These are phyloP conservation scores for Psittacula derbiana DNA, from an alignment of 2,797 vertebrate genomes.

Conservation along the genomic window DNA sequence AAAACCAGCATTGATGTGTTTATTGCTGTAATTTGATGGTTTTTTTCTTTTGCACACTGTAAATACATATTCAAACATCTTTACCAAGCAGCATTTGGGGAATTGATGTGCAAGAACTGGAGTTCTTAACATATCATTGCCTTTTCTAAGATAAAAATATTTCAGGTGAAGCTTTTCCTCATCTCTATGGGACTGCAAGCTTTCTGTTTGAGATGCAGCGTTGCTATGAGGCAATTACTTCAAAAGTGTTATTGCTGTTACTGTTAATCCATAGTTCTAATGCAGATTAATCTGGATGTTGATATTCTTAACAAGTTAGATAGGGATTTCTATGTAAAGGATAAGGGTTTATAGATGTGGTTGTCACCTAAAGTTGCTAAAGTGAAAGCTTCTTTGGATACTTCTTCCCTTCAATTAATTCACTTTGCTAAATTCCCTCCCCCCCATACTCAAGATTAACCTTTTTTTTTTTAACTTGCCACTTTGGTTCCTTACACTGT, in stretches of 20 bases:
- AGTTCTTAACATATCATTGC: neutral
- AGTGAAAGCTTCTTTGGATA: neutral
- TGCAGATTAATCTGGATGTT: neutral
- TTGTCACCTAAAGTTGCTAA: neutral
- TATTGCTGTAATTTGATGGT: neutral
- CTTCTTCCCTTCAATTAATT: neutral
- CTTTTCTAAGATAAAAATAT: neutral
- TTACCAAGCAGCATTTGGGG: neutral
- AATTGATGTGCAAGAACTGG: neutral
- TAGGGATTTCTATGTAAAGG: neutral
- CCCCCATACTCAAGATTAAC: neutral
- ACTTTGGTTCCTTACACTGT: neutral
- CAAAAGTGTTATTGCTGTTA: neutral
- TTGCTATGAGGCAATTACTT: neutral
- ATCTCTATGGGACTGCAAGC: neutral
- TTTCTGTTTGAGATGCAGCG: neutral
- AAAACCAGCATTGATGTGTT: neutral
- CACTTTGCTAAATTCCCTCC: neutral
- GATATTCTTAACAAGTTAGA: neutral
- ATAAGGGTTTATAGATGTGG: neutral
- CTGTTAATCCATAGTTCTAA: neutral
- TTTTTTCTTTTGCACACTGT: neutral
- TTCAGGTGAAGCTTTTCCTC: neutral
- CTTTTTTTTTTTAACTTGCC: neutral
- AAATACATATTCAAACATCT: neutral